These are phyloP conservation scores for Nectonema munidae DNA, from an alignment of 2,888 invertebrate genomes.

Conservation along the genomic window DNA sequence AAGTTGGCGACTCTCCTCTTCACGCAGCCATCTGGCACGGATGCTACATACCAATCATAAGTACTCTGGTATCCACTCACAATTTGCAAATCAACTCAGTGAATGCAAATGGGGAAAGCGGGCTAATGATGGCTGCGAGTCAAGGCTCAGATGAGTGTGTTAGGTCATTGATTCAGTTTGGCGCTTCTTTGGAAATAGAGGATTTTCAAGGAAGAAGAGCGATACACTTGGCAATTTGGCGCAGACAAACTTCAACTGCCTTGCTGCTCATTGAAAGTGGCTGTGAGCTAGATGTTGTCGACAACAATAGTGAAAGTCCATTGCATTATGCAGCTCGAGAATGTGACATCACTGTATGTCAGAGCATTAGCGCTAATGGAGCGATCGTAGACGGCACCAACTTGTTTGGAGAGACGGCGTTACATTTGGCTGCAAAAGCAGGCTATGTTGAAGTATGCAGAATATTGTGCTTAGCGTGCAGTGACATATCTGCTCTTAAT, in stretches of 20 bases:
- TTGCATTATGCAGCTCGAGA: too few relatives aligned
- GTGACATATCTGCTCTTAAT: slow-evolving; percentile 26
- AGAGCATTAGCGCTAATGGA: too few relatives aligned
- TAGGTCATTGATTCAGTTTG: slow-evolving; percentile 26
- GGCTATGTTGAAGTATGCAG: slow-evolving; percentile 38
- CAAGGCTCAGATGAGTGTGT: slow-evolving; percentile 29
- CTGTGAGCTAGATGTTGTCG: slow-evolving; percentile 29
- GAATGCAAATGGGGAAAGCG: too few relatives aligned
- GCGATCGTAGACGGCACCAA: too few relatives aligned
- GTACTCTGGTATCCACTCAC: too few relatives aligned
- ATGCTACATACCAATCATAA: too few relatives aligned
- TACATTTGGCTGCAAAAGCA: slow-evolving; percentile 37
- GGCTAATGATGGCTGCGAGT: slow-evolving; percentile 28
- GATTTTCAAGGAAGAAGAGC: slow-evolving; percentile 33
- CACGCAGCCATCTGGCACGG: slow-evolving; percentile 29
- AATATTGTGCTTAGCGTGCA: slow-evolving; percentile 36
- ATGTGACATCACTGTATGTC: too few relatives aligned
- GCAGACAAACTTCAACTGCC: slow-evolving; percentile 30
- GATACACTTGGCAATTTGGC: slow-evolving; percentile 31
- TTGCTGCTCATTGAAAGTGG: slow-evolving; percentile 31
- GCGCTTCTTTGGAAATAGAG: slow-evolving; percentile 26
- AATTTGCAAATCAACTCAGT: too few relatives aligned
- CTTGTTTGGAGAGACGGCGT: slow-evolving; percentile 26
- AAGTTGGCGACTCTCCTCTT: slow-evolving; percentile 29
- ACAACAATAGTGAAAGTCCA: too few relatives aligned